A percentile compares a stretch with the other conserved stretches of the same genome.
phyloP scores from a whole-genome alignment of 2,797 vertebrate genomes.

The Falco naumanni region DNA sequence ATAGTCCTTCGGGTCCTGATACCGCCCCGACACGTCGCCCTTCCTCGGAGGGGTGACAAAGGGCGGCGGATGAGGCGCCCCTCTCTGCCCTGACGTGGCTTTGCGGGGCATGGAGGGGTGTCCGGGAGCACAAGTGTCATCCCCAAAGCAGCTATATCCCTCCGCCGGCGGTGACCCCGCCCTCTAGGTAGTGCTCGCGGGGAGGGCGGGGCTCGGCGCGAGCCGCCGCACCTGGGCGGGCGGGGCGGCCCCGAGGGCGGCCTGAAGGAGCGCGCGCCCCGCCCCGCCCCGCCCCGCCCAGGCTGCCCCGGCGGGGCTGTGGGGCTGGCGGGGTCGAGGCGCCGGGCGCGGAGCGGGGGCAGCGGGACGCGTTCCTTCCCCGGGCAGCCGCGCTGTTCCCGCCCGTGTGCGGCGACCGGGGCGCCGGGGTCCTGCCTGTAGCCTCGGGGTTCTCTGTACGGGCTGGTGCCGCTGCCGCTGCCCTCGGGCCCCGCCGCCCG shows the following conservation, averaged over 20 bases:
- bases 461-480: too few species aligned
- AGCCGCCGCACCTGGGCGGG: background rate
- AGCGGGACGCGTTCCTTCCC: too few species aligned
- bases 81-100: rapidly evolving
- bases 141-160: rapidly evolving
- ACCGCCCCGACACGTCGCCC: rapidly evolving
- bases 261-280: background rate
- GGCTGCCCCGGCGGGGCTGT: background rate
- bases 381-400: background rate
- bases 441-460: background rate
- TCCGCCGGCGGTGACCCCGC: background rate
- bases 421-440: too few species aligned
- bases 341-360: too few species aligned
- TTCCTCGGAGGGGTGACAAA: background rate
- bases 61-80: too few species aligned
- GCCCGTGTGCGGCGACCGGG: too few species aligned
- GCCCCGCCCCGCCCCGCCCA: background rate
- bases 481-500: too few species aligned
- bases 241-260: too few species aligned
- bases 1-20: background rate
- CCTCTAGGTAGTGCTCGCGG: background rate
- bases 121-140: rapidly evolving
- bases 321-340: too few species aligned
- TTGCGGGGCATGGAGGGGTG: rapidly evolving
- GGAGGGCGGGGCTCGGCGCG: background rate